Base-by-base conservation (phyloP, 2,797 vertebrate genomes). In the Lagodon rhomboides region DNA sequence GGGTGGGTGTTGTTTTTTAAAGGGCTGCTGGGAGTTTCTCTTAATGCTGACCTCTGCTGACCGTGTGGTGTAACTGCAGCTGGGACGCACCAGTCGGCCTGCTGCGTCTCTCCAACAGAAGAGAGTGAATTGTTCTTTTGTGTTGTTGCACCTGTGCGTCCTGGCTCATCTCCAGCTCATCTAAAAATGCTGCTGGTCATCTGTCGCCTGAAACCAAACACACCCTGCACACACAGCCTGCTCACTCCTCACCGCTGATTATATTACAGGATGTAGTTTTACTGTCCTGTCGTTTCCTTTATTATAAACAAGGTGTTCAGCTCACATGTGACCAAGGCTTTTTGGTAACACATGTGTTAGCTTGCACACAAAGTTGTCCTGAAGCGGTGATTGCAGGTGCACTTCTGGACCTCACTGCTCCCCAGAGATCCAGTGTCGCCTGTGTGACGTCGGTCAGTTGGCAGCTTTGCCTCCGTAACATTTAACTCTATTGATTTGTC, bases 21-120 rank as follows among this genome's bases (percentile, higher is more conserved):
- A 56, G 51, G 8, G 27, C 16, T 54, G n/a, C 18, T 3, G 22
- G 38, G 41, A 58, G 27, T 47, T 17, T 27, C 30, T 70, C 12
- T 4, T 12, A 8, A 44, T 23, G 59, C 72, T 85, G 85, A 59
- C 75, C 15, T 5, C 50, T 23, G 59, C 72, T 85, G 85, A 59
- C 75, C 15, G 22, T 1, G n/a, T 12, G 12, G 47, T 62, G 64
- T 73, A 41, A 85, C 56, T 79, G 63, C 63, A 44, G 8, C 54
- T 47, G 47, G 46, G 53, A 53, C 16, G 17, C 47, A n/a, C 25
- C 8, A 66, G 41, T 46, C 25, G 2, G 34, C 15, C 47, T 74
- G 43, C 41, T 55, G 25, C 7, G 51, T 41, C 25, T 13, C 15
- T 56, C 12, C 17, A 65, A 23, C 46, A 34, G 7, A 8, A 64